A percentile compares a stretch with the other conserved stretches of the same genome.
Evolutionary conservation across 2,888 invertebrate species (phyloP).

Genomic region (Rhagophthalmus giganteus): DNA sequence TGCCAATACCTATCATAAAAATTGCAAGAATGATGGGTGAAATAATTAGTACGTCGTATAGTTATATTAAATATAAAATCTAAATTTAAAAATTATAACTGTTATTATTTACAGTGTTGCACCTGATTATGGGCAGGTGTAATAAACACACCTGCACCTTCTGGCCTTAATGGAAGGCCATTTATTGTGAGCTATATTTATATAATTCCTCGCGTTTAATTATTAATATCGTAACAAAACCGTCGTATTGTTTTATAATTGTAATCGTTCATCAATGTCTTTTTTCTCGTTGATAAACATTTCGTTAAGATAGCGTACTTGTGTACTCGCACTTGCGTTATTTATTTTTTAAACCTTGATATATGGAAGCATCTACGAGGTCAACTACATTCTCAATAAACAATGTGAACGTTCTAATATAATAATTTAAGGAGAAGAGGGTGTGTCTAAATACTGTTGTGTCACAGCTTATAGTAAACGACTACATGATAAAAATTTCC

Average conservation of each 20-base stretch:
- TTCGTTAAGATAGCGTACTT: too few species aligned
- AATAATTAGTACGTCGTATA: too few species aligned
- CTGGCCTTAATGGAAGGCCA: slow-evolving; percentile 8
- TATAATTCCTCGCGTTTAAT: too few species aligned
- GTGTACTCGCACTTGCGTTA: slow-evolving; percentile 20
- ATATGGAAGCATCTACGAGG: slow-evolving; percentile 26
- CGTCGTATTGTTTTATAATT: too few species aligned
- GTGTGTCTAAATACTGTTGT: slow-evolving; percentile 17
- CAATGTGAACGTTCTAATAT: slow-evolving; percentile 30
- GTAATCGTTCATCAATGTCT: neutral
- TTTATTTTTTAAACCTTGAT: slow-evolving; percentile 21
- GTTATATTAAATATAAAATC: too few species aligned
- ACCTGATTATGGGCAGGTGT: slow-evolving; percentile 16
- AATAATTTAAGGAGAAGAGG: slow-evolving; percentile 24
- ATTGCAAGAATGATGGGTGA: too few species aligned
- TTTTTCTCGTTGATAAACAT: too few species aligned
- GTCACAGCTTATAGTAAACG: neutral
- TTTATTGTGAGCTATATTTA: too few species aligned
- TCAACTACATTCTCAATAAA: slow-evolving; percentile 31
- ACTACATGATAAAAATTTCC: neutral
- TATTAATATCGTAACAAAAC: too few species aligned
- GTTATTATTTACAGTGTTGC: slow-evolving; percentile 3
- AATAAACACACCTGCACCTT: slow-evolving; percentile 19
- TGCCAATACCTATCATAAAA: too few species aligned
- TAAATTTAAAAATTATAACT: too few species aligned